Evolutionary conservation across 2,888 invertebrate genomes (phyloP).

Genomic region (Crematogaster levior): DNA sequence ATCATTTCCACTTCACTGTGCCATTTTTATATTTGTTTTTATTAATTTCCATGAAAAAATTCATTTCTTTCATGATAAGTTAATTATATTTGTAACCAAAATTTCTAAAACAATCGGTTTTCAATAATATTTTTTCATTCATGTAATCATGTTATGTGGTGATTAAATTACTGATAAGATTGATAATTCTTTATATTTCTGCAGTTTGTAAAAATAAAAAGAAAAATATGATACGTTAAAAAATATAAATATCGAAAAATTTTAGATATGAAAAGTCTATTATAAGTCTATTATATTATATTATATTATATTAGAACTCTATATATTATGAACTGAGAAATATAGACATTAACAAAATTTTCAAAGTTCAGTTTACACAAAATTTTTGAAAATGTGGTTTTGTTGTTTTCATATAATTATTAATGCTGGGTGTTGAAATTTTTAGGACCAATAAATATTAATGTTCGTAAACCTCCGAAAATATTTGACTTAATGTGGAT

Average conservation of each 20-base stretch:
- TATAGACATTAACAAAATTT: neutral
- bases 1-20: neutral
- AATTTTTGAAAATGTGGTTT: neutral
- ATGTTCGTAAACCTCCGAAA: neutral
- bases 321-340: neutral
- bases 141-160: neutral
- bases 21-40: neutral
- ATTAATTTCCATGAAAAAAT: neutral
- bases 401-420: neutral
- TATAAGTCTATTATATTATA: no score
- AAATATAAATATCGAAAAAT: neutral
- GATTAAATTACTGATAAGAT: neutral
- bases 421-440: neutral
- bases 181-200: neutral
- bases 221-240: no score
- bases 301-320: no score
- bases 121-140: neutral
- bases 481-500: neutral
- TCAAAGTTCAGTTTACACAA: neutral
- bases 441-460: neutral
- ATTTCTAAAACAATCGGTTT: constrained; percentile 1
- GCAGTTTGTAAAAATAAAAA: neutral
- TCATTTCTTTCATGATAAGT: neutral
- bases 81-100: neutral
- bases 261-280: neutral